Percentiles rank a stretch among this genome's conserved stretches.
Evolutionary conservation across 2,113 vertebrate species (phyloP).

Genomic region (Lepidothrix coronata): DNA sequence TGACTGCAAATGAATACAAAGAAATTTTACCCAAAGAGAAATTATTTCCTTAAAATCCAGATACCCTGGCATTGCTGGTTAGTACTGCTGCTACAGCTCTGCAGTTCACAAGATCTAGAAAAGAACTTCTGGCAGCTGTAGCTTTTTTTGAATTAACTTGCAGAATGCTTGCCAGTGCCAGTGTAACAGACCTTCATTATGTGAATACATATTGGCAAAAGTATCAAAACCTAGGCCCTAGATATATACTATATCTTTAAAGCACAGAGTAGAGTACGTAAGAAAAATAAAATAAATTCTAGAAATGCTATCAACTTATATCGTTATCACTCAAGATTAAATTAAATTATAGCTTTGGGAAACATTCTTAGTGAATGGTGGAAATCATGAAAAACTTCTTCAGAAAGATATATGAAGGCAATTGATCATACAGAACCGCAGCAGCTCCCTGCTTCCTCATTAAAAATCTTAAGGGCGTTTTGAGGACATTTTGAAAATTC

Average conservation of each 20-base stretch:
- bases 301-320: neutral
- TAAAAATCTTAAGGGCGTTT: neutral
- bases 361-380: neutral
- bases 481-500: neutral
- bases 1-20: neutral
- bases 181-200: neutral
- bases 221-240: neutral
- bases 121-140: neutral
- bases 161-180: neutral
- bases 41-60: neutral
- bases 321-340: neutral
- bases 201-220: neutral
- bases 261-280: neutral
- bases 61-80: neutral
- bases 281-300: neutral
- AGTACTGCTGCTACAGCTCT: neutral
- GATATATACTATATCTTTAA: neutral
- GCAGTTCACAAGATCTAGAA: neutral
- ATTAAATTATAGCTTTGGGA: neutral
- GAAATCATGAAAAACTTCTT: neutral
- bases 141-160: neutral
- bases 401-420: neutral
- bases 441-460: neutral
- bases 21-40: neutral
- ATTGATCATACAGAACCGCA: neutral